A percentile compares a stretch with the other conserved stretches of the same genome.
Evolutionary conservation across 2,113 vertebrate species (phyloP).

Genomic region (Pica pica): DNA sequence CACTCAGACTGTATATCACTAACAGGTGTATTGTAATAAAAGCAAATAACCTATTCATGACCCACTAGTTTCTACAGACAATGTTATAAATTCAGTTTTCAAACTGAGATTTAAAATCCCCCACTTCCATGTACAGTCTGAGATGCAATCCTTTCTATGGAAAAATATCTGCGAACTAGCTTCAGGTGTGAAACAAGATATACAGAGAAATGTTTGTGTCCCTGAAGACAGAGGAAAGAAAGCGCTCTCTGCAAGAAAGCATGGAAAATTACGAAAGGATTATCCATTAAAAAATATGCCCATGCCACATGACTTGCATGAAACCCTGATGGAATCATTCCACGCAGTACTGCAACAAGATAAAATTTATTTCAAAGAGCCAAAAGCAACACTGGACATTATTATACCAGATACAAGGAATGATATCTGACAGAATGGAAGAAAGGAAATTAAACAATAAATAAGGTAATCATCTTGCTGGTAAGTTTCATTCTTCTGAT

Average conservation of each 20-base stretch:
- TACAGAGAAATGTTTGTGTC: constrained; percentile 5
- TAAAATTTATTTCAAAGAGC: constrained; percentile 24
- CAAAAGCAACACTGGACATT: constrained; percentile 52
- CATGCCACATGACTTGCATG: neutral
- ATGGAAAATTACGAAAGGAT: constrained; percentile 57
- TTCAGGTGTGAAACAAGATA: constrained; percentile 53
- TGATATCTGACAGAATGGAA: constrained; percentile 13
- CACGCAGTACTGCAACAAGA: constrained; percentile 5
- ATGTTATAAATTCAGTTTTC: neutral
- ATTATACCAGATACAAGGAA: constrained; percentile 55
- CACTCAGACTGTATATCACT: neutral
- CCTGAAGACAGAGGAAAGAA: neutral
- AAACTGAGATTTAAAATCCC: neutral
- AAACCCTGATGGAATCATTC: constrained; percentile 9
- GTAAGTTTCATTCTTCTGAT: constrained; percentile 3
- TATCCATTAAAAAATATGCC: constrained; percentile 36
- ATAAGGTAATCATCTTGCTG: constrained; percentile 12
- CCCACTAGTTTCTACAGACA: neutral
- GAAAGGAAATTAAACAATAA: constrained; percentile 65
- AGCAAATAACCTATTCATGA: neutral
- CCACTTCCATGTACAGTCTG: neutral
- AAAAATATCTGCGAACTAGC: constrained; percentile 55
- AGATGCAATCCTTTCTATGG: neutral
- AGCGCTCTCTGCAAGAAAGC: neutral
- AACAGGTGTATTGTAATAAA: neutral